Conservation (phyloP, 2,113 vertebrate species). For the Atractosteus spatula region DNA sequence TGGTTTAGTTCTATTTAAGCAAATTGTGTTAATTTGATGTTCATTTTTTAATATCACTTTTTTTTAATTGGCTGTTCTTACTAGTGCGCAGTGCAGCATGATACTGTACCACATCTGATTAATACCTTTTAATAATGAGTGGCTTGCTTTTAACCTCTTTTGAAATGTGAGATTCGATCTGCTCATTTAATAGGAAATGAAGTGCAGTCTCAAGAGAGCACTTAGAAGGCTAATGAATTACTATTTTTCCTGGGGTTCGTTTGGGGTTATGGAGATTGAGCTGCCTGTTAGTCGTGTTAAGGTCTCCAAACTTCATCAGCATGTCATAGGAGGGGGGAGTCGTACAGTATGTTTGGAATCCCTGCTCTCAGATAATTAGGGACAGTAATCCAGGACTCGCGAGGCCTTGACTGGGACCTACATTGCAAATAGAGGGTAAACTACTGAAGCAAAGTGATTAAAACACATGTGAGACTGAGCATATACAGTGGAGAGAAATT, state of each 20-base stretch:
- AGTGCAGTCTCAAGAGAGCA: conserved; percentile 26
- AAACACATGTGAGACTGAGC: conserved; percentile 3
- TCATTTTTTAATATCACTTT: no score
- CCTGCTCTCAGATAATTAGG: neutral
- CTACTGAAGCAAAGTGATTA: conserved; percentile 38
- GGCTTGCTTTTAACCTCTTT: conserved; percentile 5
- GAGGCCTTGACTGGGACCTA: conserved; percentile 36
- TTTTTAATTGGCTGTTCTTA: no score
- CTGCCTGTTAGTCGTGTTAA: conserved; percentile 29
- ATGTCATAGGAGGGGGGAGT: neutral
- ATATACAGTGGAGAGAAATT: neutral
- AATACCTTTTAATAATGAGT: no score
- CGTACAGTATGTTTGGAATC: neutral
- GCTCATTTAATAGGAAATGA: conserved; percentile 22
- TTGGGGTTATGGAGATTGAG: conserved; percentile 27
- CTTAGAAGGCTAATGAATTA: conserved; percentile 30
- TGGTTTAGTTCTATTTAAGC: no score
- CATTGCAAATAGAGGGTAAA: conserved; percentile 56
- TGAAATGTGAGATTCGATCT: conserved; percentile 10
- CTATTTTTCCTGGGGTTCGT: neutral
- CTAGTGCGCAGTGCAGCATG: no score
- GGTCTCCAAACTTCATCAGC: conserved; percentile 7
- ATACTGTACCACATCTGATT: no score
- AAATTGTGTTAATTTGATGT: no score
- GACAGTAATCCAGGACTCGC: conserved; percentile 23